A percentile compares a stretch with the other conserved stretches of the same genome.
Conservation (phyloP, 2,797 vertebrate genomes). For the Coregonus sp. region DNA sequence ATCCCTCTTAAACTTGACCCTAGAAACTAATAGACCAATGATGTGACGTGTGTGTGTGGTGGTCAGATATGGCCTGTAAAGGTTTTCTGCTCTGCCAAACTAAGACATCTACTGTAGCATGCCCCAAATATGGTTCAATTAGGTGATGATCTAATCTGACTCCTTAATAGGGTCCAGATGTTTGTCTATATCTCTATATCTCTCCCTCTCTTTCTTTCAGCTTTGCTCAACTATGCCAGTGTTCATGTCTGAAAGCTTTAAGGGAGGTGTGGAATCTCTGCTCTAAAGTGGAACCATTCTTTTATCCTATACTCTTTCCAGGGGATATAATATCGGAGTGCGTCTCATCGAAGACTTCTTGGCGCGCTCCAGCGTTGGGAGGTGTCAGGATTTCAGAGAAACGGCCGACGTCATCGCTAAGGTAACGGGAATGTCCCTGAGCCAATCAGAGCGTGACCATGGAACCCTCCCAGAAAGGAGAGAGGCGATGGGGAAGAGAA, state of each 20-base stretch:
- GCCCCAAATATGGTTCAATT: too few species aligned
- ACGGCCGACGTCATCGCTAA: constrained; percentile 98
- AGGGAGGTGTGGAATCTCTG: neutral
- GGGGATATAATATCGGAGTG: constrained; percentile 99
- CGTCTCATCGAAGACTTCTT: constrained; percentile 98
- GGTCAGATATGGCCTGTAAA: too few species aligned
- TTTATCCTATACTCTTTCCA: constrained; percentile 48
- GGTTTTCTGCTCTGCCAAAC: too few species aligned
- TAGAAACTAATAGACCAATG: too few species aligned
- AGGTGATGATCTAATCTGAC: too few species aligned
- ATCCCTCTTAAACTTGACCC: too few species aligned
- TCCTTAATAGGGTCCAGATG: too few species aligned
- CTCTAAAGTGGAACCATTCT: neutral
- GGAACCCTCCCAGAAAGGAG: constrained; percentile 40
- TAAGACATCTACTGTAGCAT: too few species aligned
- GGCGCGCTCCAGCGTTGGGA: constrained; percentile 93
- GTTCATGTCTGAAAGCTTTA: neutral
- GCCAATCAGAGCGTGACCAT: constrained; percentile 49
- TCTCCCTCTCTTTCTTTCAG: too few species aligned
- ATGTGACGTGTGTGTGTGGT: too few species aligned
- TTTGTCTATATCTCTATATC: too few species aligned
- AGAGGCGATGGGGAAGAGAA: constrained; percentile 26
- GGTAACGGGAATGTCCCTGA: constrained; percentile 71
- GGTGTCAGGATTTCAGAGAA: constrained; percentile 99
- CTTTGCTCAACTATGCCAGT: neutral